These are phyloP conservation scores for Macrobrachium rosenbergii DNA, from an alignment of 1,140 invertebrate genomes.

Conservation along the genomic window DNA sequence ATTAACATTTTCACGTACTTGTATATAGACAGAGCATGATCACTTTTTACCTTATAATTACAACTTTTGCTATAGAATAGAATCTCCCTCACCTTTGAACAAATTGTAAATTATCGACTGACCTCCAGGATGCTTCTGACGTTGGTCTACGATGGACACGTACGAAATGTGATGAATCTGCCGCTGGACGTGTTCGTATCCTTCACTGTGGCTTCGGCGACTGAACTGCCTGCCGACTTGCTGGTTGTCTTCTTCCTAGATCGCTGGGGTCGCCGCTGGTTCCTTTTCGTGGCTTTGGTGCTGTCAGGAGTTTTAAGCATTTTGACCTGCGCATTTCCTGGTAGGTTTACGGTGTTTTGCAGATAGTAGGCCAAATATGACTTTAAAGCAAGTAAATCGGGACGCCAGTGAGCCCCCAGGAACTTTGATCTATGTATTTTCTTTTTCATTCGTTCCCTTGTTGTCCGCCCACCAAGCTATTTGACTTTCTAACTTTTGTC, in stretches of 20 bases:
- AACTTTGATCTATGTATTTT: too few relatives aligned
- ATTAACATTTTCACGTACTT: too few relatives aligned
- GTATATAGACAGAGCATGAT: too few relatives aligned
- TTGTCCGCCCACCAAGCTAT: not conserved
- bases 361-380: too few relatives aligned
- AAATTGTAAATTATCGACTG: not conserved
- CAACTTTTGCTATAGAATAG: too few relatives aligned
- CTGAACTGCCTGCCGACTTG: constrained; percentile 86
- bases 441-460: too few relatives aligned
- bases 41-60: too few relatives aligned
- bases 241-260: constrained; percentile 84
- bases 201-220: constrained; percentile 85
- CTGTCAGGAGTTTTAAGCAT: constrained; percentile 85
- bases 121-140: constrained; percentile 82
- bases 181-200: constrained; percentile 83
- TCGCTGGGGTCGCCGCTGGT: constrained; percentile 86
- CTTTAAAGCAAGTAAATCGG: too few relatives aligned
- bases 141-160: constrained; percentile 88
- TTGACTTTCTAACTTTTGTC: not conserved
- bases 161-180: constrained; percentile 84
- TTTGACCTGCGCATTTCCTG: constrained; percentile 79
- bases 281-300: constrained; percentile 82
- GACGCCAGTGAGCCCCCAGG: too few relatives aligned
- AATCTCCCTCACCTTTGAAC: not conserved
- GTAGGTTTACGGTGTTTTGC: constrained; percentile 49